Percentiles rank a stretch among this genome's conserved stretches.
These are phyloP conservation scores for Scolanthus callimorphus DNA, from an alignment of 92 coral and sea anemone genomes.

Conservation along the genomic window DNA sequence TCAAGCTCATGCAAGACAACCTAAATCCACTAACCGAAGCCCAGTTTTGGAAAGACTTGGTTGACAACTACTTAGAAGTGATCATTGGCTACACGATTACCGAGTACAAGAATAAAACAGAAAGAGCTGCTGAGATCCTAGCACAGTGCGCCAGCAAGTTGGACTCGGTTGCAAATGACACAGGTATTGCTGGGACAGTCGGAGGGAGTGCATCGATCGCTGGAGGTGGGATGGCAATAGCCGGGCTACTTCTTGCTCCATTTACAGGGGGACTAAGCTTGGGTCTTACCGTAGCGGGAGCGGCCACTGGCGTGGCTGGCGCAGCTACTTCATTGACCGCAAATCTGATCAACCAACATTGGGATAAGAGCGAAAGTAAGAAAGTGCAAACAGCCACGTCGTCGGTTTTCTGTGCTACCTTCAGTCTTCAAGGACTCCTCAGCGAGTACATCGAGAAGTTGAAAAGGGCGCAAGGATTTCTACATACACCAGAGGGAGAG, in stretches of 20 bases:
- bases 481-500: no score
- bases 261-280: constrained; percentile 1
- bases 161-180: neutral
- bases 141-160: constrained; percentile 6
- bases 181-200: neutral
- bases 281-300: constrained; percentile 4
- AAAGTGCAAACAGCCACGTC: no score
- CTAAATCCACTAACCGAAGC: constrained; percentile 9
- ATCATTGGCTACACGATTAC: constrained; percentile 7
- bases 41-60: constrained; percentile 13
- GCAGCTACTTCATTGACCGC: no score
- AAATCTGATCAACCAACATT: no score
- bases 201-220: constrained; percentile 3
- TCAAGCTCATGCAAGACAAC: neutral
- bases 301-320: no score
- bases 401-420: no score
- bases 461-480: no score
- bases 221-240: constrained; percentile 1
- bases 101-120: neutral
- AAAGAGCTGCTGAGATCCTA: constrained; percentile 1
- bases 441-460: neutral
- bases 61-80: constrained; percentile 11
- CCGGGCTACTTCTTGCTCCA: constrained; percentile 3
- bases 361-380: no score
- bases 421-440: no score